Base-by-base conservation (phyloP, 2,113 vertebrate species). In the Elephas maximus region DNA sequence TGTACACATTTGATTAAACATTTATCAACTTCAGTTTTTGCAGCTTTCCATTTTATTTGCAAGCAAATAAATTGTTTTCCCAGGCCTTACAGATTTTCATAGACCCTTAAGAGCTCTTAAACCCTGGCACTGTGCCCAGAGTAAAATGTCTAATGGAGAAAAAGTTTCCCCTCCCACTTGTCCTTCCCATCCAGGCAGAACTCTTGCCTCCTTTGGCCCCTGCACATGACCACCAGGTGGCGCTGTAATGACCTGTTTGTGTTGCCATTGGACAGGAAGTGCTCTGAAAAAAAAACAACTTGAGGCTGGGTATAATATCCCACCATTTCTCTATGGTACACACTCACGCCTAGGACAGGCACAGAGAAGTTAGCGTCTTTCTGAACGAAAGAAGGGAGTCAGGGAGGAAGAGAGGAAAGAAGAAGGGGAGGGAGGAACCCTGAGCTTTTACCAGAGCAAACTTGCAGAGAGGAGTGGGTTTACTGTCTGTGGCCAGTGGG, bases 11-110 rank as follows among this genome's bases (percentile, higher is more conserved):
- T 95, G 96, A 93, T 95, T 91, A 93, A 97, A 95, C 87, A 97
- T 95, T 97, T 85, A 97, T 96, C 96, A 84, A 45, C 92, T 96
- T 97, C 96, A 92, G 69, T 81, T 85, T 74, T 90, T 88, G 60
- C 51, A 51, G 93, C 65, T 93, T 95, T 88, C 65, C 37, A 62
- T 95, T 96, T 80, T 37, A 94, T 91, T 94, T 53, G 83, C 91
- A 96, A 89, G 69, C 89, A 97, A 97, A 91, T 95, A 97, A 96
- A 96, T 97, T 97, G 97, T 97, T 97, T 96, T 87, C 90, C 92
- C 9, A 65, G 80, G 88, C 73, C 88, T 92, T 90, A 93, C 90
- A 74, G 84, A 41, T 95, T 95, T 93, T 88, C 60, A 23, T 5
- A 53, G 87, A 87, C 53, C 88, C 77, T 93, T 90, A 88, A 92